phyloP scores from a whole-genome alignment of 2,113 vertebrate species.

The Chaetorhynchus papuensis region DNA sequence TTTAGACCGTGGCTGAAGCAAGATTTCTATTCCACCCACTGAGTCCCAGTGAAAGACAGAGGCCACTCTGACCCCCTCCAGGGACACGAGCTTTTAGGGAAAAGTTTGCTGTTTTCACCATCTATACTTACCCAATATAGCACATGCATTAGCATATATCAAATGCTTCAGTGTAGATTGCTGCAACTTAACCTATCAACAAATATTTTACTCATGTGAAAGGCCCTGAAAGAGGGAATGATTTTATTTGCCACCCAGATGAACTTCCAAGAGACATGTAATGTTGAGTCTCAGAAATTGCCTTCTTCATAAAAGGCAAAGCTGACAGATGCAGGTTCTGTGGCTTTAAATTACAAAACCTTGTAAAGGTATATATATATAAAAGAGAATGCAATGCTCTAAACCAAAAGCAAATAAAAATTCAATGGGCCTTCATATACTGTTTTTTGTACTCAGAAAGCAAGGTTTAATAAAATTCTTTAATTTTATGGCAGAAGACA shows the following conservation, averaged over 20 bases:
- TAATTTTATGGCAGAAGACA: constrained; percentile 72
- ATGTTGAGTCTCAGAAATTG: not conserved
- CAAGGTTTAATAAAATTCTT: constrained; percentile 76
- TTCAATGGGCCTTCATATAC: constrained; percentile 52
- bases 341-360: constrained; percentile 50
- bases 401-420: constrained; percentile 73
- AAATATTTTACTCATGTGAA: not conserved
- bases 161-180: not conserved
- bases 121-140: not conserved
- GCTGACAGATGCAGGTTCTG: constrained; percentile 10
- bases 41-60: not conserved
- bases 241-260: not conserved
- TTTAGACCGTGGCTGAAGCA: not conserved
- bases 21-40: not conserved
- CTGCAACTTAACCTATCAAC: not conserved
- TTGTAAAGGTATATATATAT: constrained; percentile 13
- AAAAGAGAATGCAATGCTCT: constrained; percentile 13
- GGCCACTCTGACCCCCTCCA: not conserved
- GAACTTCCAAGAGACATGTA: not conserved
- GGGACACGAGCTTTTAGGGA: not conserved
- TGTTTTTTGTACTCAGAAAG: constrained; percentile 53
- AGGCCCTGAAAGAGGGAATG: not conserved
- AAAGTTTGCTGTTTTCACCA: not conserved
- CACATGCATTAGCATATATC: not conserved
- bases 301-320: constrained; percentile 4